Evolutionary conservation across 2,888 invertebrate species (phyloP).

Genomic region (Meganola albula): DNA sequence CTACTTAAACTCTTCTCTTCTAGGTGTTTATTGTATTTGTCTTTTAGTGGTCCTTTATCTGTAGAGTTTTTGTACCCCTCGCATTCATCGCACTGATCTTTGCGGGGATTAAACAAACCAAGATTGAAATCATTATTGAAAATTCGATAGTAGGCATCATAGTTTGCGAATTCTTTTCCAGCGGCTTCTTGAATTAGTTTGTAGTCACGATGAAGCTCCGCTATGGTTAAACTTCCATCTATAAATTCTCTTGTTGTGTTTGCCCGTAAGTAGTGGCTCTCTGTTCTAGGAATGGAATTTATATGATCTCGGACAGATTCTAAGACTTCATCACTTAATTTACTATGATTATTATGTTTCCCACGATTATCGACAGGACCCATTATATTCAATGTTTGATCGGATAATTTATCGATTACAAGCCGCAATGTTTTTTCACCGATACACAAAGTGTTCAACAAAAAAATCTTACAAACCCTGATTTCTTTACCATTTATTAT

Average conservation of each 20-base stretch:
- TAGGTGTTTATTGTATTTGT: constrained; percentile 15
- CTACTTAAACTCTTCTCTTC: constrained; percentile 16
- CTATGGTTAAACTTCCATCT: constrained; percentile 25
- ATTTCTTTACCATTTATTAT: constrained; percentile 15
- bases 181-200: constrained; percentile 7
- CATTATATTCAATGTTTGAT: constrained; percentile 10
- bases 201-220: constrained; percentile 25
- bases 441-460: constrained; percentile 22
- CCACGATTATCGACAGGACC: constrained; percentile 21
- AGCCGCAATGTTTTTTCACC: constrained; percentile 21
- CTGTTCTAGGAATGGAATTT: constrained; percentile 23
- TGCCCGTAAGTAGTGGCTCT: constrained; percentile 26
- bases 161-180: constrained; percentile 16
- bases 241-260: constrained; percentile 23
- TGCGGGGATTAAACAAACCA: constrained; percentile 18
- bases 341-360: constrained; percentile 17
- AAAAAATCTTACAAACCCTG: constrained; percentile 21
- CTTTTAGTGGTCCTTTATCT: constrained; percentile 17
- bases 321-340: constrained; percentile 16
- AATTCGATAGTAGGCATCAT: constrained; percentile 22
- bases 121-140: constrained; percentile 19
- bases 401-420: constrained; percentile 18
- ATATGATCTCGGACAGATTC: constrained; percentile 23
- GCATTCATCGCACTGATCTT: constrained; percentile 26
- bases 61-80: constrained; percentile 22